Base-by-base conservation (phyloP, 2,113 vertebrate species). In the Epinephelus moara region DNA sequence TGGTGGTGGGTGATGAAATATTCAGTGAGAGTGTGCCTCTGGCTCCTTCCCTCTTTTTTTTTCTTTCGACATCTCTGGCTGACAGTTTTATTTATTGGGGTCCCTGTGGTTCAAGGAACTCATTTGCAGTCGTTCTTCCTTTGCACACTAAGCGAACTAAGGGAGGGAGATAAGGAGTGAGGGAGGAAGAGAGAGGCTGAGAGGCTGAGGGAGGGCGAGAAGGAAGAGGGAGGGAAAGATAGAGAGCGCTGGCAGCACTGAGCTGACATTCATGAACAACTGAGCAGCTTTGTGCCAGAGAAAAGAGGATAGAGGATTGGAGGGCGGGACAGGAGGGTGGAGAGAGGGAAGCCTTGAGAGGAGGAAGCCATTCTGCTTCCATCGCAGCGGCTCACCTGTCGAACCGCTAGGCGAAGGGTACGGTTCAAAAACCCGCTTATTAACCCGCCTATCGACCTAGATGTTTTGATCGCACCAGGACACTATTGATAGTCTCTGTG, bases 81-180 rank as follows among this genome's bases (percentile, higher is more conserved):
- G 94, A 95, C 94, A 95, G 94, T 93, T 93, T 94, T 95, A 93
- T 94, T 94, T 94, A 94, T 95, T 94, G 93, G 94, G 94, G 94
- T 95, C 92, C 92, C 94, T 93, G 93, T 93, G 91, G 94, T 95
- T 96, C 94, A 95, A 94, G 94, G 92, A 96, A 95, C 95, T 95
- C 94, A 95, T 96, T 95, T 95, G 92, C 94, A 94, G 94, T 92
- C 87, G 88, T 88, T 95, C 91, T 95, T 94, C 90, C 93, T 93
- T 93, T 92, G 93, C 91, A 93, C 87, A 92, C 90, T 86, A 92
- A 94, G 90, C 91, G 66, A 90, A 89, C 82, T 90, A 87, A 85
- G 83, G 82, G 82, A 86, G 86, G 69, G 87, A 90, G 92, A 92
- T 93, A 93, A 92, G 90, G 81, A 91, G 85, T 61, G 88, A 86